These are phyloP conservation scores for Lophius piscatorius DNA, from an alignment of 2,113 vertebrate genomes.

Conservation along the genomic window DNA sequence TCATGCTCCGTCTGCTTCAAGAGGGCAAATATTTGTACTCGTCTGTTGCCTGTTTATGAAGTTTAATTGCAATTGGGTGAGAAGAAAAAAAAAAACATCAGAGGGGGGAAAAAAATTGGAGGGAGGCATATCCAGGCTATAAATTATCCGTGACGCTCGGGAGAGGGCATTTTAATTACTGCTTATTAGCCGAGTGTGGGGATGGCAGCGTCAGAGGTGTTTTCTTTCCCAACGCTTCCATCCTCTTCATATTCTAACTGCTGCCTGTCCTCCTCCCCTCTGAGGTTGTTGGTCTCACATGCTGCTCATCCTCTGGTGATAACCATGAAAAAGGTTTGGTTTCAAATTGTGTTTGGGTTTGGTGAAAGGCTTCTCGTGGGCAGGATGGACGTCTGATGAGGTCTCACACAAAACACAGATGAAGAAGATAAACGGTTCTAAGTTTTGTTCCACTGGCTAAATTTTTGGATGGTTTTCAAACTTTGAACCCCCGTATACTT, in stretches of 20 bases:
- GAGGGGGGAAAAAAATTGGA: slow-evolving; percentile 2
- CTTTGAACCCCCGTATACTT: no score
- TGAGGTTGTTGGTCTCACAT: slow-evolving; percentile 7
- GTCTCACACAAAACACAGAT: no score
- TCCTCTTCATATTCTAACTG: slow-evolving; percentile 14
- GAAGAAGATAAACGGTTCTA: no score
- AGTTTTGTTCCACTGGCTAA: no score
- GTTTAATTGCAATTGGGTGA: slow-evolving; percentile 55
- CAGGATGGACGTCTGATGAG: no score
- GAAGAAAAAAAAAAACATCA: no score
- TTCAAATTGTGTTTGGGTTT: background rate
- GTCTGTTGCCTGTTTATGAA: slow-evolving; percentile 54
- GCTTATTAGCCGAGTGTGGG: slow-evolving; percentile 55
- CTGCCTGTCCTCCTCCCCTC: slow-evolving; percentile 19
- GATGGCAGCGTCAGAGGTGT: slow-evolving; percentile 8
- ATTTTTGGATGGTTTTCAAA: no score
- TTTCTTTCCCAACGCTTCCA: slow-evolving; percentile 1
- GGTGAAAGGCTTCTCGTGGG: no score
- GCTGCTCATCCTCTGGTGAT: background rate
- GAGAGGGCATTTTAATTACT: slow-evolving; percentile 52
- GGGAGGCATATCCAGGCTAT: slow-evolving; percentile 34
- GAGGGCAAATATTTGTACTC: slow-evolving; percentile 63
- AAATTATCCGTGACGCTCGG: slow-evolving; percentile 52
- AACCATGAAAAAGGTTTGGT: background rate
- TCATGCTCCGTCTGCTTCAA: slow-evolving; percentile 48